A percentile compares a stretch with the other conserved stretches of the same genome.
Evolutionary conservation across 2,113 vertebrate species (phyloP).

Genomic region (Cololabis saira): DNA sequence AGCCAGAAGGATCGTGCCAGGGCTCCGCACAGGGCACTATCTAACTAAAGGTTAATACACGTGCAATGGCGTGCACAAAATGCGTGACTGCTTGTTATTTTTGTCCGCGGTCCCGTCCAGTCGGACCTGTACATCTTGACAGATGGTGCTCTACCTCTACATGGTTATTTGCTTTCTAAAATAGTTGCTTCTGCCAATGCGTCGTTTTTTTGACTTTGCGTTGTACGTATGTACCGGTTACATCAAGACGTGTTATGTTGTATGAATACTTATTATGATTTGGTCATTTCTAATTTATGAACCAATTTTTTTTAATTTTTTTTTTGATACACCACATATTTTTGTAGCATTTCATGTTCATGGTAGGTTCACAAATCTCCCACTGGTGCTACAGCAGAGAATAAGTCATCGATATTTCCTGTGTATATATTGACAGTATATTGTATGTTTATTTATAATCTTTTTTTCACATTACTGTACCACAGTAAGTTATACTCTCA

Average conservation of each 20-base stretch:
- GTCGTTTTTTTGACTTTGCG: slow-evolving; percentile 69
- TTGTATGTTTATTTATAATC: slow-evolving; percentile 85
- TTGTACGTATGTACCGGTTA: slow-evolving; percentile 97
- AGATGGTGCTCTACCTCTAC: slow-evolving; percentile 94
- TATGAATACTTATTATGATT: slow-evolving; percentile 86
- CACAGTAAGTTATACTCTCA: slow-evolving; percentile 81
- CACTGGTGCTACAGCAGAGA: slow-evolving; percentile 81
- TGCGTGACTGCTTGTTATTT: slow-evolving; percentile 75
- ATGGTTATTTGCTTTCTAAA: slow-evolving; percentile 80
- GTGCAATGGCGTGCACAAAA: slow-evolving; percentile 87
- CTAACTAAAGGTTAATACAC: slow-evolving; percentile 79
- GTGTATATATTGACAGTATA: slow-evolving; percentile 91
- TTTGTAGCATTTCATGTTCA: slow-evolving; percentile 78
- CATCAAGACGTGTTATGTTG: slow-evolving; percentile 87
- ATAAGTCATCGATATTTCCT: slow-evolving; percentile 79
- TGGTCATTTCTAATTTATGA: slow-evolving; percentile 94
- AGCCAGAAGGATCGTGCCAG: slow-evolving; percentile 77
- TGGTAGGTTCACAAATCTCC: slow-evolving; percentile 80
- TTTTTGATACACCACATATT: slow-evolving; percentile 76
- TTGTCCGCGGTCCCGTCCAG: slow-evolving; percentile 76
- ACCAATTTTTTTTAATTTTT: slow-evolving; percentile 74
- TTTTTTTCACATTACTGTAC: slow-evolving; percentile 77
- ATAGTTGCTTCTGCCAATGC: slow-evolving; percentile 81
- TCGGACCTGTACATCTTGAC: slow-evolving; percentile 85
- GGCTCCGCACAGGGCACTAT: slow-evolving; percentile 78